phyloP scores from a whole-genome alignment of 2,797 vertebrate species.

The Sylvilagus floridanus region DNA sequence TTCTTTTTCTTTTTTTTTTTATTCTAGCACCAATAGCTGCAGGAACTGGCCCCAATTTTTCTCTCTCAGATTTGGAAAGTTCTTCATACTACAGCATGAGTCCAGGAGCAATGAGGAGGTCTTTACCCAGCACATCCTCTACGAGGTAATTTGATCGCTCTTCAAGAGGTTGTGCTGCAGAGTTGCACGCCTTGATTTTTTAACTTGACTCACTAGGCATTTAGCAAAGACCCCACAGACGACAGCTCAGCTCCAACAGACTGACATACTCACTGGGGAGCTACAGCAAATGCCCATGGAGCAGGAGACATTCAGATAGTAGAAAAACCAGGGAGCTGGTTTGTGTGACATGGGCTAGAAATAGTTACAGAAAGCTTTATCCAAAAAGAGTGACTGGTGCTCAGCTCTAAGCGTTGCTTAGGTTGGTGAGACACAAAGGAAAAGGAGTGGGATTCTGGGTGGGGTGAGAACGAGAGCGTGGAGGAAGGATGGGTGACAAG shows the following conservation, averaged over 20 bases:
- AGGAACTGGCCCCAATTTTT: conserved; percentile 98
- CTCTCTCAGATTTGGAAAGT: conserved; percentile 98
- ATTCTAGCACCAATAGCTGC: conserved; percentile 96
- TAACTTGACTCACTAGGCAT: neutral
- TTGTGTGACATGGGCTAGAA: neutral
- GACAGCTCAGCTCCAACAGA: neutral
- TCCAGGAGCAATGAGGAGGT: conserved; percentile 98
- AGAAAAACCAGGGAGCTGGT: neutral
- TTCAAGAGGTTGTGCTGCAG: neutral
- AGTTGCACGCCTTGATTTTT: neutral
- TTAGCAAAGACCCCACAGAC: neutral
- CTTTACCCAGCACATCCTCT: conserved; percentile 97
- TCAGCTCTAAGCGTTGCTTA: neutral
- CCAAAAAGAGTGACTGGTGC: neutral
- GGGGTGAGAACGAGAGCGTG: neutral
- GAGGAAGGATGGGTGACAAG: neutral
- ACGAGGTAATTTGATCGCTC: conserved; percentile 91
- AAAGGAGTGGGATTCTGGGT: no score
- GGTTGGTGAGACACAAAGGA: neutral
- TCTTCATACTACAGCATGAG: conserved; percentile 99
- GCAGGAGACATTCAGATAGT: neutral
- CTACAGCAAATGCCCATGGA: neutral
- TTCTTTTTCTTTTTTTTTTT: conserved; percentile 83
- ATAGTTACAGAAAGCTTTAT: neutral
- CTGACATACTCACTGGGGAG: neutral